These are phyloP conservation scores for Phania funesta DNA, from an alignment of 2,888 invertebrate genomes.

Conservation along the genomic window DNA sequence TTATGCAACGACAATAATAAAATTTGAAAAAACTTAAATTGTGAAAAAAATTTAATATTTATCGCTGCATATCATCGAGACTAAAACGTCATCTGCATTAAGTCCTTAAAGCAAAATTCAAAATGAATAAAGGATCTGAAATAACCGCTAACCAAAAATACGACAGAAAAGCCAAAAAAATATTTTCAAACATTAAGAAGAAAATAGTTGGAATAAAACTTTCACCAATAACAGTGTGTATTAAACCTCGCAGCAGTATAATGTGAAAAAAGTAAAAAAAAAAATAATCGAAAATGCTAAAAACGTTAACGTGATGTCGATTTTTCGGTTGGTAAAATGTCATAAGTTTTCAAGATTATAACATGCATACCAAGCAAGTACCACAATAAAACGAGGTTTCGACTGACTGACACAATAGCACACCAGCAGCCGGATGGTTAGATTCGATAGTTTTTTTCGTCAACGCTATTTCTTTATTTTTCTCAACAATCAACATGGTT, in stretches of 20 bases:
- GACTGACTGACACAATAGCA: background rate
- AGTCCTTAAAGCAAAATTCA: conserved; percentile 58
- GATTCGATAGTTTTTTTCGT: background rate
- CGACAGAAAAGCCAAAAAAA: conserved; percentile 21
- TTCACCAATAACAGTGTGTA: conserved; percentile 22
- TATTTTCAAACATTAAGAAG: conserved; percentile 20
- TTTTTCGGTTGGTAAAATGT: conserved; percentile 53
- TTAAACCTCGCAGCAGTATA: conserved; percentile 46
- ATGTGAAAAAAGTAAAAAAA: conserved; percentile 22
- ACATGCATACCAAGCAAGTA: conserved; percentile 37
- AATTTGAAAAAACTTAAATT: background rate
- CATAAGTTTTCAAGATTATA: conserved; percentile 53
- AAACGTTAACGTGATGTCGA: conserved; percentile 58
- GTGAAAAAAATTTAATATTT: conserved; percentile 45
- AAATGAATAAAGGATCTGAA: conserved; percentile 43
- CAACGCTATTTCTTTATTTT: conserved; percentile 31
- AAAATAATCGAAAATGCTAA: conserved; percentile 64
- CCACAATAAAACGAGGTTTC: conserved; percentile 12
- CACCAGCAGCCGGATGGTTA: background rate
- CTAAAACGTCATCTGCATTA: conserved; percentile 59
- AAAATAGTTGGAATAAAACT: background rate
- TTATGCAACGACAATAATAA: background rate
- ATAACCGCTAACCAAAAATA: conserved; percentile 26
- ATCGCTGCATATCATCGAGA: conserved; percentile 52
- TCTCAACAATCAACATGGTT: conserved; percentile 38